Conservation (phyloP, 2,113 vertebrate species). For the Galeopterus variegatus region DNA sequence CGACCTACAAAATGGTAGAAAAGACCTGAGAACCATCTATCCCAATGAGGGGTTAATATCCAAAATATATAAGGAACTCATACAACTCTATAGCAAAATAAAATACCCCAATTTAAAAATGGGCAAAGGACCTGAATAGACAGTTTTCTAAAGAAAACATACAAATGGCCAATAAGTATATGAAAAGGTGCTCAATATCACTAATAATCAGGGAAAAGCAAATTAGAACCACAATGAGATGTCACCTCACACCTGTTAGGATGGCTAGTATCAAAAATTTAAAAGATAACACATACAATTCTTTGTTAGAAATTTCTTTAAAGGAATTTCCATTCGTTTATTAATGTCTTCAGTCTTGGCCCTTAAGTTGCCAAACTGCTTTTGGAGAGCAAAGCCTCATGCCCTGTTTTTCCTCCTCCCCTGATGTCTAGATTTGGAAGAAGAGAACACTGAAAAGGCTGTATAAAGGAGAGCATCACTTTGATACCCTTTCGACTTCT, state of each 20-base stretch:
- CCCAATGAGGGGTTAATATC: neutral
- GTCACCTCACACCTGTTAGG: neutral
- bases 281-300: neutral
- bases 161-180: neutral
- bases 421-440: neutral
- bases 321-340: neutral
- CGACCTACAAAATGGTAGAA: neutral
- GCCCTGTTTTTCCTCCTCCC: rapidly evolving
- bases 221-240: neutral
- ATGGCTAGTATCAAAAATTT: neutral
- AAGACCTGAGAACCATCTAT: neutral
- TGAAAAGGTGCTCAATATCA: neutral
- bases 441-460: constrained; percentile 3
- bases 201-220: neutral
- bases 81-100: neutral
- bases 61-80: neutral
- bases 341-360: neutral
- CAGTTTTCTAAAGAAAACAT: neutral
- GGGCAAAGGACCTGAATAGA: neutral
- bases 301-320: neutral
- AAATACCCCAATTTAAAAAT: neutral
- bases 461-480: neutral
- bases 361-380: neutral
- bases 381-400: neutral
- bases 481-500: neutral